Evolutionary conservation across 1,140 invertebrate genomes (phyloP).

Genomic region (Holotrichia oblita): DNA sequence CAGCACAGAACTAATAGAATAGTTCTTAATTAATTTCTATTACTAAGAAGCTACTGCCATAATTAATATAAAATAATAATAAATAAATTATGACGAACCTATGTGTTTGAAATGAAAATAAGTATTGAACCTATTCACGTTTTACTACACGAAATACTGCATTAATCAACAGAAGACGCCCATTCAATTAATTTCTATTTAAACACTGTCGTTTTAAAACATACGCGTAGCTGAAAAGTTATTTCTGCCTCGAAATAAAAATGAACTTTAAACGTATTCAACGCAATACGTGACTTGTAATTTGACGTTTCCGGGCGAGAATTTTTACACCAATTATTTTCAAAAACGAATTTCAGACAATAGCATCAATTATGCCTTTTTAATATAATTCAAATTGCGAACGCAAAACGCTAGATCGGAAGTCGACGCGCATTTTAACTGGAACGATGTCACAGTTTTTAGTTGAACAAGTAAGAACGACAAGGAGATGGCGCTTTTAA

Average conservation of each 20-base stretch:
- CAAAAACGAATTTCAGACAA: neutral
- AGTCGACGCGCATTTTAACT: neutral
- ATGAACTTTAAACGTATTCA: neutral
- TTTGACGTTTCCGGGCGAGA: neutral
- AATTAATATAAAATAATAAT: no score
- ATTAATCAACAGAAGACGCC: no score
- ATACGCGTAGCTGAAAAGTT: no score
- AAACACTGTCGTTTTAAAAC: no score
- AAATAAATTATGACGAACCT: no score
- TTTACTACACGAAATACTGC: no score
- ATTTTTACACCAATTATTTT: neutral
- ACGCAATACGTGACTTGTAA: neutral
- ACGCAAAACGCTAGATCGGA: neutral
- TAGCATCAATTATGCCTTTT: constrained; percentile 13
- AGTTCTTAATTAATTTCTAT: no score
- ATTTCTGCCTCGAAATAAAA: neutral
- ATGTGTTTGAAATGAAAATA: no score
- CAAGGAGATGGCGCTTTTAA: neutral
- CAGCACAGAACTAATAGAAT: no score
- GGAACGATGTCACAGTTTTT: neutral
- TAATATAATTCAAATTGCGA: neutral
- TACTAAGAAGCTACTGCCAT: no score
- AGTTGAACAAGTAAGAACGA: neutral
- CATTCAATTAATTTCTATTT: no score
- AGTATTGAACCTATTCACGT: no score